Conservation (phyloP, 2,888 invertebrate genomes). For the Hypselothyrea guttata region DNA sequence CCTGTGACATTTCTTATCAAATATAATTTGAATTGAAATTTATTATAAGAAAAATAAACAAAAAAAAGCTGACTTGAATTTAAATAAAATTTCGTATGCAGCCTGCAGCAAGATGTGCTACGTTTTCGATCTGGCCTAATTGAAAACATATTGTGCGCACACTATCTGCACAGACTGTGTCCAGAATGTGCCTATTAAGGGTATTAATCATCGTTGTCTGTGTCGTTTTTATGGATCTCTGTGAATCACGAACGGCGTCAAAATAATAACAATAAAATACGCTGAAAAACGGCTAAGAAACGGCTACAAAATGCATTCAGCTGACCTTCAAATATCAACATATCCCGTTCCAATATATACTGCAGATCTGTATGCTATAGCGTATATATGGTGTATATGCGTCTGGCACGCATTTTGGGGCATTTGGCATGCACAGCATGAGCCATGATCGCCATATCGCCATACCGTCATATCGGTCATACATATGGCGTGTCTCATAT, state of each 20-base stretch:
- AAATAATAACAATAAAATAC: neutral
- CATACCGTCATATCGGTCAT: neutral
- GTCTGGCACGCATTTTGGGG: slow-evolving; percentile 36
- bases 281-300: neutral
- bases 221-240: slow-evolving; percentile 25
- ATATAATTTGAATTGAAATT: slow-evolving; percentile 52
- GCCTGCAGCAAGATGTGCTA: too few relatives aligned
- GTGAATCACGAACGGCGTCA: slow-evolving; percentile 29
- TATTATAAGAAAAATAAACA: slow-evolving; percentile 50
- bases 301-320: neutral
- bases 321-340: slow-evolving; percentile 1
- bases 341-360: slow-evolving; percentile 11
- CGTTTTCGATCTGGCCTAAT: slow-evolving; percentile 30
- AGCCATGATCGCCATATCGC: slow-evolving; percentile 9
- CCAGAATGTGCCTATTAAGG: slow-evolving; percentile 6
- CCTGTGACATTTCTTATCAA: slow-evolving; percentile 67
- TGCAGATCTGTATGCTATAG: neutral
- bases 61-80: slow-evolving; percentile 51
- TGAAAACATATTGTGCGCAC: slow-evolving; percentile 37
- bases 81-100: slow-evolving; percentile 33
- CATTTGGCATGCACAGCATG: slow-evolving; percentile 25
- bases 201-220: slow-evolving; percentile 45
- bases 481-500: slow-evolving; percentile 17
- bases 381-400: slow-evolving; percentile 16
- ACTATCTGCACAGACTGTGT: too few relatives aligned